Evolutionary conservation across 2,113 vertebrate species (phyloP), one percentile per base, ranked within the genome.

Genomic region (Sitta europaea): DNA sequence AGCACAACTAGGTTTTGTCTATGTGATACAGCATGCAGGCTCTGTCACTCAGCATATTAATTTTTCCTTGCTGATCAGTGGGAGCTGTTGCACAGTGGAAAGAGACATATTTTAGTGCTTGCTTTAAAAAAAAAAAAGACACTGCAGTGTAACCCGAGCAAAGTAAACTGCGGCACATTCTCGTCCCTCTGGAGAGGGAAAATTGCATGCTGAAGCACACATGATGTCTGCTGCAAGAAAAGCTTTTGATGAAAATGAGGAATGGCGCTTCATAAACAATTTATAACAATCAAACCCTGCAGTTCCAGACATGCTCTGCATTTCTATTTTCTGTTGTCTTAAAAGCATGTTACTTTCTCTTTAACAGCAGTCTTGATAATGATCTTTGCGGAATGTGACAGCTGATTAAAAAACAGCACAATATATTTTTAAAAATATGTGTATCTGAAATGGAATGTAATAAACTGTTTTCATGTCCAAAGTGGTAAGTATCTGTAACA

Each of bases 211-310:
- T 62, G 78, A 53, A 95, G 85, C 82, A 90, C 74, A 73, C 58
- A 74, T 35, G 54, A 59, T 55, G 61, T 74, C 54, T 94, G 73
- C 85, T 96, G 88, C 86, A 94, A 91, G 88, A 95, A 67, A 35
- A 88, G 78, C 42, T 63, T 91, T 89, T 88, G 81, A 83, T 82
- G 86, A 57, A 90, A 87, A 92, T 72, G 89, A 88, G 75, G 74
- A 92, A 63, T 80, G 79, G 79, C 86, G 33, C 33, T 72, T 96
- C 81, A 95, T 96, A 93, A 97, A 97, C 95, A 96, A 97, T 94
- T 96, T 87, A 97, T 88, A 90, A 14, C 57, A 83, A 51, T 73
- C 35, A 86, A 93, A 94, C 28, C 63, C 8, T 85, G 88, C 73
- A 43, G 36, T 58, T 74, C 36, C 25, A 90, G 85, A 48, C 63